phyloP scores from a whole-genome alignment of 1,140 invertebrate species.

The Manduca sexta region DNA sequence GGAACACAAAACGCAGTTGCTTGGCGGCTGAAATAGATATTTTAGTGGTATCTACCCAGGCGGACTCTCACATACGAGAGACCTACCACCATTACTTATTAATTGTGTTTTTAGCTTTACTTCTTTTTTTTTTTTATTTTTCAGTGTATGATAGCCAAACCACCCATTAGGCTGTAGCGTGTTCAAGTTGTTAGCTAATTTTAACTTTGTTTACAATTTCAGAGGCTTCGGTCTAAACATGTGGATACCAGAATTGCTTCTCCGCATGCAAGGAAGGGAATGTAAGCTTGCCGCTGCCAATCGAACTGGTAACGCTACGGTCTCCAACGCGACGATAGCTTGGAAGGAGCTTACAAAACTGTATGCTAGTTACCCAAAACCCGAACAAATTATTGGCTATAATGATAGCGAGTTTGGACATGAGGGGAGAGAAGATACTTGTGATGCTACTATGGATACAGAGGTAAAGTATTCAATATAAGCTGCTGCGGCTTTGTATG shows the following conservation, averaged over 20 bases:
- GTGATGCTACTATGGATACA: constrained; percentile 42
- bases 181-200: too few relatives aligned
- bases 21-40: too few relatives aligned
- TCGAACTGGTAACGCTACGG: constrained; percentile 16
- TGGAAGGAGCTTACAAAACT: constrained; percentile 35
- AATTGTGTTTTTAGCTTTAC: too few relatives aligned
- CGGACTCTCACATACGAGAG: too few relatives aligned
- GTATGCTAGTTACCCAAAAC: constrained; percentile 11
- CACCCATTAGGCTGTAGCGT: too few relatives aligned
- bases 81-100: too few relatives aligned
- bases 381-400: constrained; percentile 16
- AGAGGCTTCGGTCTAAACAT: constrained; percentile 81
- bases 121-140: too few relatives aligned
- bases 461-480: constrained; percentile 28
- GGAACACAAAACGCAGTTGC: too few relatives aligned
- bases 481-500: too few relatives aligned
- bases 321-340: constrained; percentile 36
- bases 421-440: constrained; percentile 19
- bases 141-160: too few relatives aligned
- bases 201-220: constrained; percentile 28
- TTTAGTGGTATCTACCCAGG: too few relatives aligned
- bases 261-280: constrained; percentile 57
- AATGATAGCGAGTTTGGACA: constrained; percentile 25
- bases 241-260: constrained; percentile 81
- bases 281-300: constrained; percentile 24